Conservation (phyloP, 2,888 invertebrate species). For the Ichneumoninae sp. region DNA sequence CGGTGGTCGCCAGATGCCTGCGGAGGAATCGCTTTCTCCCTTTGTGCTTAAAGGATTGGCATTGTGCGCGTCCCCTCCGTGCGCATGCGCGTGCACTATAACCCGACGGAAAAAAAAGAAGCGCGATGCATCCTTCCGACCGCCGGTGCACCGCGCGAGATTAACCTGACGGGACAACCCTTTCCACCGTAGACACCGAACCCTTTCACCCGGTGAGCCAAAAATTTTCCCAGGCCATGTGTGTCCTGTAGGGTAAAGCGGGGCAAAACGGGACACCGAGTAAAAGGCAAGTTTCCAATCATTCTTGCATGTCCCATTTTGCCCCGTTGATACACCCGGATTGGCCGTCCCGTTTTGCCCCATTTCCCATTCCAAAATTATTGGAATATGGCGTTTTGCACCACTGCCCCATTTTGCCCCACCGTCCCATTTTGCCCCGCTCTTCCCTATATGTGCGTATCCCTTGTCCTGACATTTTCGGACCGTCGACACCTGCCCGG, state of each 20-base stretch:
- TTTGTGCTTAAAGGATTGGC: constrained; percentile 44
- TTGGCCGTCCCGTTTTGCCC: too few relatives aligned
- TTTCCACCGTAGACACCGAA: constrained; percentile 23
- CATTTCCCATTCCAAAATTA: too few relatives aligned
- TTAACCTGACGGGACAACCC: constrained; percentile 58
- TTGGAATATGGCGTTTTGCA: too few relatives aligned
- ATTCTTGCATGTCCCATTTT: too few relatives aligned
- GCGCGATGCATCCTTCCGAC: constrained; percentile 32
- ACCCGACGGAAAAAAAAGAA: not conserved
- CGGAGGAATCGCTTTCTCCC: constrained; percentile 40
- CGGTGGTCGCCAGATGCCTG: constrained; percentile 76
- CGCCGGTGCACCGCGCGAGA: constrained; percentile 48
- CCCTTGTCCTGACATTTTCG: not conserved
- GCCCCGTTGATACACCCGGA: too few relatives aligned
- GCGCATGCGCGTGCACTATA: constrained; percentile 45
- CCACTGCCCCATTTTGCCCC: too few relatives aligned
- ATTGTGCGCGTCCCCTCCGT: constrained; percentile 33
- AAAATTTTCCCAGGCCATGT: constrained; percentile 27
- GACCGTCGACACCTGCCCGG: not conserved
- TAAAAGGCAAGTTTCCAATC: too few relatives aligned
- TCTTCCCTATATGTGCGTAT: not conserved
- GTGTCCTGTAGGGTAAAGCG: too few relatives aligned
- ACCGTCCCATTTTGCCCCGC: too few relatives aligned
- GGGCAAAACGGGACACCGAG: too few relatives aligned
- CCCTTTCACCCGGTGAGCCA: constrained; percentile 40